Conservation (phyloP, 2,888 invertebrate genomes). For the Vanessa cardui region DNA sequence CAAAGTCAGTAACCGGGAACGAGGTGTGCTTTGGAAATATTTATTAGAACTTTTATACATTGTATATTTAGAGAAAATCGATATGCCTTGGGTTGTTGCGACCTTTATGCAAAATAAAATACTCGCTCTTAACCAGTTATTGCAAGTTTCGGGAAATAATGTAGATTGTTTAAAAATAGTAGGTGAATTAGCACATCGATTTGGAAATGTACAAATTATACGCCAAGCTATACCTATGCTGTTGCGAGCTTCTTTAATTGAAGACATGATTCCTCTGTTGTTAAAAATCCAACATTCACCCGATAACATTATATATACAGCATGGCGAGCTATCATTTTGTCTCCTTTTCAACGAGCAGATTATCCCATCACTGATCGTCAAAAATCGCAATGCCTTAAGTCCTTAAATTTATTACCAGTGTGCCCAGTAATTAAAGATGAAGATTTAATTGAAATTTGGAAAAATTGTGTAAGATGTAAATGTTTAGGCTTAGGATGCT, state of each 20-base stretch:
- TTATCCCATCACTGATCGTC: slow-evolving; percentile 75
- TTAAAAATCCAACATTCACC: slow-evolving; percentile 62
- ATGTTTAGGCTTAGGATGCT: slow-evolving; percentile 70
- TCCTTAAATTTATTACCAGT: slow-evolving; percentile 72
- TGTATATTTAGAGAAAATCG: slow-evolving; percentile 70
- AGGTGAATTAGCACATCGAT: slow-evolving; percentile 62
- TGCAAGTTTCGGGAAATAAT: slow-evolving; percentile 63
- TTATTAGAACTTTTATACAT: slow-evolving; percentile 70
- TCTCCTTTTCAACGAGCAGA: slow-evolving; percentile 76
- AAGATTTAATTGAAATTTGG: slow-evolving; percentile 76
- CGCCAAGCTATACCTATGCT: slow-evolving; percentile 61
- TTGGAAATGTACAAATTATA: slow-evolving; percentile 59
- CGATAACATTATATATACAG: slow-evolving; percentile 62
- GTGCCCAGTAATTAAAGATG: slow-evolving; percentile 73
- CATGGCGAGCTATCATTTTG: slow-evolving; percentile 73
- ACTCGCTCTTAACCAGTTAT: slow-evolving; percentile 67
- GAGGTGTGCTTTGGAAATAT: slow-evolving; percentile 70
- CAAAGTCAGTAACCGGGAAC: slow-evolving; percentile 71
- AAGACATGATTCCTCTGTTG: slow-evolving; percentile 71
- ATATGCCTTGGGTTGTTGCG: slow-evolving; percentile 75
- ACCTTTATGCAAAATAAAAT: slow-evolving; percentile 72
- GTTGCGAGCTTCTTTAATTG: slow-evolving; percentile 61
- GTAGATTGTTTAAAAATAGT: slow-evolving; percentile 65
- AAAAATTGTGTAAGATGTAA: slow-evolving; percentile 74
- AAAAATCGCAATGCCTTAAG: slow-evolving; percentile 70